Conservation (phyloP, 1,140 invertebrate genomes). For the Phymastichus coffea region DNA sequence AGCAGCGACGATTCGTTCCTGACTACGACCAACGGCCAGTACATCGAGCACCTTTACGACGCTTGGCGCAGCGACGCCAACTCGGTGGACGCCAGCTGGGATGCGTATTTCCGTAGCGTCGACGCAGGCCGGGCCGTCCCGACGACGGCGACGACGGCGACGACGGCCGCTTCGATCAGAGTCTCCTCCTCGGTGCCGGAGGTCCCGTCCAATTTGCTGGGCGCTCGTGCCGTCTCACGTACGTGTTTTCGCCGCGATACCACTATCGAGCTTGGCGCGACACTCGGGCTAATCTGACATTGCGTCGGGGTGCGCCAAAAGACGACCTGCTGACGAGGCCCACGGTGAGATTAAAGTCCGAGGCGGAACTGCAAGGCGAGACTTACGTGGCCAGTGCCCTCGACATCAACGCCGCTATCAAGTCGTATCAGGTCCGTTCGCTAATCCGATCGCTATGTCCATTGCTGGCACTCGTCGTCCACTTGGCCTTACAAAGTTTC, state of each 20-base stretch:
- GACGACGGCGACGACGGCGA: not conserved
- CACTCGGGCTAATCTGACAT: too few species aligned
- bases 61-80: constrained; percentile 34
- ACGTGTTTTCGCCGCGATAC: too few species aligned
- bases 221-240: not conserved
- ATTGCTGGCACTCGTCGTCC: not conserved
- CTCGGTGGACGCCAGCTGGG: constrained; percentile 49
- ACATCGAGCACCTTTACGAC: constrained; percentile 40
- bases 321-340: not conserved
- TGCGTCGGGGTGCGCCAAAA: too few species aligned
- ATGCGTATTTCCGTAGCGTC: constrained; percentile 47
- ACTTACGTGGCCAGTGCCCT: constrained; percentile 25
- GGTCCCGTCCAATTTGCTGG: not conserved
- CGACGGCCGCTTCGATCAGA: not conserved
- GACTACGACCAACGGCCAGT: constrained; percentile 35
- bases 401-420: constrained; percentile 39
- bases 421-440: constrained; percentile 44
- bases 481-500: too few species aligned
- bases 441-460: not conserved
- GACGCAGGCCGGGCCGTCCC: constrained; percentile 28
- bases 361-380: constrained; percentile 28
- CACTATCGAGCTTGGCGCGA: too few species aligned
- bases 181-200: not conserved
- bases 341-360: constrained; percentile 12
- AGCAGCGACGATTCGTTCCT: constrained; percentile 20